phyloP scores from a whole-genome alignment of 2,888 invertebrate species.

The Altica lythri region DNA sequence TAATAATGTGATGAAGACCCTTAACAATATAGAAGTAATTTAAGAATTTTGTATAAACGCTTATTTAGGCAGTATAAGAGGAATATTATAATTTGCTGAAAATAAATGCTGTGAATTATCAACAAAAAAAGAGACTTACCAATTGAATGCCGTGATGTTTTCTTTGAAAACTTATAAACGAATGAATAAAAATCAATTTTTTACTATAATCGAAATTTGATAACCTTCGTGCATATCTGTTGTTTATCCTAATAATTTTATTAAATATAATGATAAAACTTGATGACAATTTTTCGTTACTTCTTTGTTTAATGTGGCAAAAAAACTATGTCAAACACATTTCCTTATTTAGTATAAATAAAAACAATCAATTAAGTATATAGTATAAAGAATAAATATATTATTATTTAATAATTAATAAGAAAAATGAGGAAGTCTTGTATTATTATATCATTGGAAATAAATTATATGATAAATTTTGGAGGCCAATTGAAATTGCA shows the following conservation, averaged over 20 bases:
- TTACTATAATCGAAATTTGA: constrained; percentile 32
- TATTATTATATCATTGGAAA: background rate
- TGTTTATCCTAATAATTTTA: constrained; percentile 32
- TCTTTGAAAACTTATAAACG: constrained; percentile 14
- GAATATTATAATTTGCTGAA: too few relatives aligned
- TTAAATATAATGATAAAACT: constrained; percentile 19
- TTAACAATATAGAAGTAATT: too few relatives aligned
- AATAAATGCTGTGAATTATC: too few relatives aligned
- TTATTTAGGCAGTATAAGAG: too few relatives aligned
- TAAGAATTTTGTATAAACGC: too few relatives aligned
- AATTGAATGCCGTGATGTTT: constrained; percentile 9
- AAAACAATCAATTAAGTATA: too few relatives aligned
- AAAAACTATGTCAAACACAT: constrained; percentile 14
- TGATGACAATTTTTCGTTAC: background rate
- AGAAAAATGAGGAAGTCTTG: too few relatives aligned
- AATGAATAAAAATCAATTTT: constrained; percentile 35
- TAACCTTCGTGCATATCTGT: constrained; percentile 32
- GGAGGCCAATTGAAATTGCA: background rate
- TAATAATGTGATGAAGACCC: too few relatives aligned
- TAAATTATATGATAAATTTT: constrained; percentile 1
- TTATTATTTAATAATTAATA: too few relatives aligned
- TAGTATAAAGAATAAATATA: too few relatives aligned
- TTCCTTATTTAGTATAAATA: constrained; percentile 22
- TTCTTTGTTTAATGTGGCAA: constrained; percentile 11
- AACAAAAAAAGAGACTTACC: constrained; percentile 13